Evolutionary conservation across 1,140 invertebrate genomes (phyloP), one percentile per base, ranked within the genome.

Genomic region (Ceratosolen solmsi): DNA sequence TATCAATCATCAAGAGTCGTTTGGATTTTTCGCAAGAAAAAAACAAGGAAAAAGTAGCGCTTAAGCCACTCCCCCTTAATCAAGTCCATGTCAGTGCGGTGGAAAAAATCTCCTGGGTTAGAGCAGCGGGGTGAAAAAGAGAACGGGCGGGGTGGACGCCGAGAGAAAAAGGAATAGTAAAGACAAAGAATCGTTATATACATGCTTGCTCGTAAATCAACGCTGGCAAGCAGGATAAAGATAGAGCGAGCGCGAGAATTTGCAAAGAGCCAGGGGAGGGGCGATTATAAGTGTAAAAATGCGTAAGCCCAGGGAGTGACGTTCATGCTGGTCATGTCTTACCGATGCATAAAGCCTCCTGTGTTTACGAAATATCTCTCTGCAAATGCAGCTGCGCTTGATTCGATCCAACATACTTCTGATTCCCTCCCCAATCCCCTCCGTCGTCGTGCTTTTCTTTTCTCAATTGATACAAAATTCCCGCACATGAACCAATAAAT

Each of bases 271-370:
- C 9, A 15, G 51, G 51, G 51, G 51, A 13, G 30, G 49, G 56
- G 56, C 13, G 71, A 74, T 82, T 83, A 84, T 81, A 84, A 83
- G 79, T 83, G 82, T 81, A 84, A 84, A 84, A 86, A 81, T 85
- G 86, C 84, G 84, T 84, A 84, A 83, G 77, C 74, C 76, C 80
- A 41, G 65, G 73, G 63, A 75, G 8, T 36, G 82, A 33, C 27
- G 71, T 65, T 5, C 13, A 15, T 15, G 51, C 51, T 15, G 51
- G 51, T 46, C 41, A 46, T 46, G 46, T 56, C 80, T 80, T 83
- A 71, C 79, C 73, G 80, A 80, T 80, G 78, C 84, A 87, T 85
- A 88, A 87, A 87, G 87, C 84, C 83, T 81, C 51, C 84, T 84
- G 83, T 85, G 85, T 87, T 84, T 87, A 84, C 84, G 84, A 79